Base-by-base conservation (phyloP, 2,113 vertebrate species). In the Mesitornis unicolor region DNA sequence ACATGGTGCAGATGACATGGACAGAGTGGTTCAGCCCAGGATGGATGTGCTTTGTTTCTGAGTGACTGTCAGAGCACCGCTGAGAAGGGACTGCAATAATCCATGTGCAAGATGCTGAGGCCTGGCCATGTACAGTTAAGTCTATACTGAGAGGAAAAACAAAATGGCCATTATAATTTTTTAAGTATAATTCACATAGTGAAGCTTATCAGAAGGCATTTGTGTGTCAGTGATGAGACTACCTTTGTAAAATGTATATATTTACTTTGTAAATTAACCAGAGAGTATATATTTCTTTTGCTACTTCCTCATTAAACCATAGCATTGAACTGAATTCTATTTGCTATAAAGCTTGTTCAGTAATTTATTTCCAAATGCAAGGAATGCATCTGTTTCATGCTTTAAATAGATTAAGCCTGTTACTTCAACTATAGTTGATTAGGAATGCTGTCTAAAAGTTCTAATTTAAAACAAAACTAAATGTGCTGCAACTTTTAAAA, bases 191-290 rank as follows among this genome's bases (percentile, higher is more conserved):
- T 81, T 91, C 75, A 74, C 26, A 24, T 7, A 63, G 47, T 40
- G 82, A 56, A 86, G n/a, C 53, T 60, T 60, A 51, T 76, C 56
- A 40, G 35, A 68, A 92, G 25, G 42, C 1, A 10, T 89, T 95
- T 85, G 29, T 70, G 33, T 38, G 19, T 57, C 53, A 71, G 13
- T 64, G 47, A 71, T 54, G 69, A 79, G 40, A 61, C 16, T 81
- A 42, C 38, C 21, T 91, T 85, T 73, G 50, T 19, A 76, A 80
- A 85, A 92, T 75, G 20, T 56, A 13, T 85, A 4, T 68, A 54
- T 88, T 94, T 90, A 78, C 51, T 93, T 82, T 78, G 54, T 38
- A 86, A 97, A 93, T 95, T 83, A 78, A 82, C n/a, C 42, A 43
- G 48, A 91, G 75, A 89, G 84, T 35, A 4, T 36, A 18, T 90